phyloP scores from a whole-genome alignment of 1,140 invertebrate genomes.

The Akabosia matsudoensis region DNA sequence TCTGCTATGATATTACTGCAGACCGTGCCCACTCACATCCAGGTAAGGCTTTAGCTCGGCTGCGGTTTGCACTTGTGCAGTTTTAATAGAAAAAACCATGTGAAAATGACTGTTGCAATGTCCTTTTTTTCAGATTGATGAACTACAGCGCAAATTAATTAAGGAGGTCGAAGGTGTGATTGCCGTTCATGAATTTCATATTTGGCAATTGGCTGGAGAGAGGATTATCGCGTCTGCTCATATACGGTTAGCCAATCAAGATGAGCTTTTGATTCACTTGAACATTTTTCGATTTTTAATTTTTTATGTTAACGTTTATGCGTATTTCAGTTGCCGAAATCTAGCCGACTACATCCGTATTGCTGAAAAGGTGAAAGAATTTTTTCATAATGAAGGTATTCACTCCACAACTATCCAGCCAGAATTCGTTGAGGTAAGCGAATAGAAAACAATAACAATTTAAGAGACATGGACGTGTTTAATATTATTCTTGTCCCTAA shows the following conservation, averaged over 20 bases:
- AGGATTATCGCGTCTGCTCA: conserved; percentile 90
- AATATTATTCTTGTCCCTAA: neutral
- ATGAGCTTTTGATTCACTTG: neutral
- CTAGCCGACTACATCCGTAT: conserved; percentile 86
- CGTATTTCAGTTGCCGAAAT: conserved; percentile 68
- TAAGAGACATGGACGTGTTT: neutral
- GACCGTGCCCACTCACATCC: conserved; percentile 54
- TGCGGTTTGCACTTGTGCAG: neutral
- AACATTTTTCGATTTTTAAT: too few relatives aligned
- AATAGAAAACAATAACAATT: too few relatives aligned
- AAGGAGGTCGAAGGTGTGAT: conserved; percentile 84
- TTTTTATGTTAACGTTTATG: neutral
- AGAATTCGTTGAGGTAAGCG: conserved; percentile 84
- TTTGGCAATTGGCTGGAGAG: conserved; percentile 89
- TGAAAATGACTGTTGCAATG: too few relatives aligned
- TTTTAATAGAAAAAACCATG: too few relatives aligned
- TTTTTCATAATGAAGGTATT: conserved; percentile 90
- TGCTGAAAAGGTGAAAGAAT: conserved; percentile 89
- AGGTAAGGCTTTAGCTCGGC: neutral
- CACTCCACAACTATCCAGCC: conserved; percentile 91
- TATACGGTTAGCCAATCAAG: conserved; percentile 61
- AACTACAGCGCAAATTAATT: conserved; percentile 76
- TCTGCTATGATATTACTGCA: conserved; percentile 54
- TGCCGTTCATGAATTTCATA: conserved; percentile 90
- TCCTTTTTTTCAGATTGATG: conserved; percentile 66